Conservation (phyloP, 2,888 invertebrate genomes). For the Chymomyza caudatula region DNA sequence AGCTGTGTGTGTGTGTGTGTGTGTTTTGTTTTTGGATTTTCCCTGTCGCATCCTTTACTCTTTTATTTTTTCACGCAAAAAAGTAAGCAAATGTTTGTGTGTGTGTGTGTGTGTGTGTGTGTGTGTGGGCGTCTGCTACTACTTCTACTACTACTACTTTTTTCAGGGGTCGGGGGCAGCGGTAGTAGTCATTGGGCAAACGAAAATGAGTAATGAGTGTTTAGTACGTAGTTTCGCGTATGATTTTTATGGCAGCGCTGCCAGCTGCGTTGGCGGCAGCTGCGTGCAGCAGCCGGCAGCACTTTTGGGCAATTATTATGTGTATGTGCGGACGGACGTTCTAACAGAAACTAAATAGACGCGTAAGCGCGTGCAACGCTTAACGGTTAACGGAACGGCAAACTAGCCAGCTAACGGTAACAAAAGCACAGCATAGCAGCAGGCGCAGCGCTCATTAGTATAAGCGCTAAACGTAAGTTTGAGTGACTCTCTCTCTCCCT, state of each 20-base stretch:
- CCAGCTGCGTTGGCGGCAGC: neutral
- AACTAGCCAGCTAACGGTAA: neutral
- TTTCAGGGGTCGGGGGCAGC: slow-evolving; percentile 14
- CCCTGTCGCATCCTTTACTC: neutral
- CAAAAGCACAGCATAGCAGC: slow-evolving; percentile 43
- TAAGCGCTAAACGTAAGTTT: neutral
- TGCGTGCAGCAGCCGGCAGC: neutral
- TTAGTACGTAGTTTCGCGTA: slow-evolving; percentile 62
- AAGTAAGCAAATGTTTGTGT: neutral
- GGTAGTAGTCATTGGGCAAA: slow-evolving; percentile 18
- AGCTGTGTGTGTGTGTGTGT: slow-evolving; percentile 15
- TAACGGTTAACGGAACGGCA: neutral
- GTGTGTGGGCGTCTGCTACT: slow-evolving; percentile 22
- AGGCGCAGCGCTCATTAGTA: slow-evolving; percentile 33
- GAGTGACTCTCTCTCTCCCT: neutral
- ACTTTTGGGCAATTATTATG: slow-evolving; percentile 1
- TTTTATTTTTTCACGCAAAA: slow-evolving; percentile 11
- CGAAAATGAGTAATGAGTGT: slow-evolving; percentile 67
- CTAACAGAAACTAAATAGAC: slow-evolving; percentile 11
- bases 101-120: slow-evolving; percentile 20
- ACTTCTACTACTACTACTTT: slow-evolving; percentile 22
- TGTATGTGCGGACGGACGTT: neutral
- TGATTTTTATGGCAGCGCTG: slow-evolving; percentile 46
- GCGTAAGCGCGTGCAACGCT: slow-evolving; percentile 5
- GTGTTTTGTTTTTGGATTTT: slow-evolving; percentile 56